These are phyloP conservation scores for Tragelaphus imberbis DNA, from an alignment of 2,113 vertebrate species.

Conservation along the genomic window DNA sequence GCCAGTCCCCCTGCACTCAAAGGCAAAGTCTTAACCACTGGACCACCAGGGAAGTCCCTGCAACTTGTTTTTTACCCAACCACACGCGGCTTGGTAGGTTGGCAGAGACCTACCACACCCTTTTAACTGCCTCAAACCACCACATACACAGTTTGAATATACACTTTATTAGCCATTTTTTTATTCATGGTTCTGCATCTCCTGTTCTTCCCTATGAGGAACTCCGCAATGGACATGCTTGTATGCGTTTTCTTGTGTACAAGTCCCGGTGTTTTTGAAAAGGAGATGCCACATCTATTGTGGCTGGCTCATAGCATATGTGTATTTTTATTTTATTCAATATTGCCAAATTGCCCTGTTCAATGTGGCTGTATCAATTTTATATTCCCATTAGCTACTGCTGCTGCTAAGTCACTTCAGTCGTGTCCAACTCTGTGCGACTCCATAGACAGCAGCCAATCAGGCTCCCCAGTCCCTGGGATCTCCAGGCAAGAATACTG, in stretches of 20 bases:
- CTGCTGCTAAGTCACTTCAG: too few relatives aligned
- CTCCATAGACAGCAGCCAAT: too few relatives aligned
- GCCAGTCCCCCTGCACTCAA: not conserved
- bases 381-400: not conserved
- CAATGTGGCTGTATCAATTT: not conserved
- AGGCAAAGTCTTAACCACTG: not conserved
- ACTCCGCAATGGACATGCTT: not conserved
- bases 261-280: not conserved
- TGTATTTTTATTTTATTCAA: not conserved
- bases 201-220: not conserved
- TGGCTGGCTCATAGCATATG: not conserved
- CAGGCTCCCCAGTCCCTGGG: too few relatives aligned
- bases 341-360: not conserved
- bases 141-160: not conserved
- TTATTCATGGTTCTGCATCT: not conserved
- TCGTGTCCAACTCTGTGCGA: too few relatives aligned
- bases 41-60: not conserved
- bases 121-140: not conserved
- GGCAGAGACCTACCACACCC: not conserved
- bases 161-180: not conserved
- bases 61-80: not conserved
- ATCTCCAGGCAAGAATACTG: too few relatives aligned
- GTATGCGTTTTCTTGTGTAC: conserved; percentile 3
- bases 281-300: not conserved
- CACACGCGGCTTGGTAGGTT: not conserved